Evolutionary conservation across 1,140 invertebrate genomes (phyloP).

Genomic region (Trissolcus basalis): DNA sequence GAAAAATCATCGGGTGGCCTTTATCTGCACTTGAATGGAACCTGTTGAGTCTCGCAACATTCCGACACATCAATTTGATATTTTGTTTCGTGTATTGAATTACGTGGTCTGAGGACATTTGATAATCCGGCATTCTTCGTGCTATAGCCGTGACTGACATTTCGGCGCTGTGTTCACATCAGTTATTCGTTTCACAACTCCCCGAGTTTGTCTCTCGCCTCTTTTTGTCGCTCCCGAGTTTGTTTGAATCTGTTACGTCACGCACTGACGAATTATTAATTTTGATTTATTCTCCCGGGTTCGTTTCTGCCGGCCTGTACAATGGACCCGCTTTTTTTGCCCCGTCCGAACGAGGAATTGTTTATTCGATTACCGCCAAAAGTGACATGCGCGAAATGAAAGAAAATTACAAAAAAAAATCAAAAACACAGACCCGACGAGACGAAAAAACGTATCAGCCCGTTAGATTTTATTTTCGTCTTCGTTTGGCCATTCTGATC

Average conservation of each 20-base stretch:
- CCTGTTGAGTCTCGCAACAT: constrained; percentile 52
- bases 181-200: constrained; percentile 44
- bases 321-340: constrained; percentile 12
- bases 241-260: constrained; percentile 37
- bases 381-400: background rate
- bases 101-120: constrained; percentile 49
- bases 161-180: constrained; percentile 48
- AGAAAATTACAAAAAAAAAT: background rate
- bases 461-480: constrained; percentile 5
- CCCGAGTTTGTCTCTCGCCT: constrained; percentile 26
- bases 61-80: constrained; percentile 51
- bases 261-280: constrained; percentile 27
- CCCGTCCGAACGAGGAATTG: constrained; percentile 1
- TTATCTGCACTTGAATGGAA: constrained; percentile 33
- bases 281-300: constrained; percentile 22
- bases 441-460: background rate
- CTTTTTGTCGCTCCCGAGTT: constrained; percentile 19
- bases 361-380: no score
- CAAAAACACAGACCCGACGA: no score
- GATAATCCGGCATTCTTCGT: constrained; percentile 53
- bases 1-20: constrained; percentile 29
- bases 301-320: background rate
- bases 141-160: constrained; percentile 47
- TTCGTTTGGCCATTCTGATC: constrained; percentile 12
- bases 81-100: constrained; percentile 54